Percentiles rank a stretch among this genome's conserved stretches.
These are phyloP conservation scores for Thysanoteuthis rhombus DNA, from an alignment of 2,888 invertebrate species.

Conservation along the genomic window DNA sequence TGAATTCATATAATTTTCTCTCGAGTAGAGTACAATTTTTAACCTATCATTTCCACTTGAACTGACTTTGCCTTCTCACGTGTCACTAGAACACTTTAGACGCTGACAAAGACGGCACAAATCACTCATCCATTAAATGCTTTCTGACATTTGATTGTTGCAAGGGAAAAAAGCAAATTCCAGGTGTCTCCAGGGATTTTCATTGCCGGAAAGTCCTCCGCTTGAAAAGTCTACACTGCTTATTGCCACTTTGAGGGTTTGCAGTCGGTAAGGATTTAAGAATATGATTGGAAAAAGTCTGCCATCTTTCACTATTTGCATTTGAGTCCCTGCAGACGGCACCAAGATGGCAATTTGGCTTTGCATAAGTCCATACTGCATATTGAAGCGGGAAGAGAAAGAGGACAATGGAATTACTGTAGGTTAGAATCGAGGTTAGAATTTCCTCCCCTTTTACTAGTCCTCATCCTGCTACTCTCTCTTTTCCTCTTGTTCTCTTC, in stretches of 20 bases:
- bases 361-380: background rate
- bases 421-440: background rate
- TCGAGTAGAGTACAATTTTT: background rate
- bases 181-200: background rate
- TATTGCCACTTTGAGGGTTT: conserved; percentile 12
- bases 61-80: background rate
- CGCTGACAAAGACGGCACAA: background rate
- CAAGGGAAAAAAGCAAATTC: background rate
- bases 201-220: background rate
- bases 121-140: background rate
- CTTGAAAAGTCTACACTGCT: background rate
- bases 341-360: background rate
- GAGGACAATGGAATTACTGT: background rate
- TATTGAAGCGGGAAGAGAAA: background rate
- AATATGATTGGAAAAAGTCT: background rate
- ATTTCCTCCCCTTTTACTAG: too few relatives aligned
- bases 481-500: too few relatives aligned
- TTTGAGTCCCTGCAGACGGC: background rate
- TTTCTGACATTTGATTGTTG: background rate
- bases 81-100: background rate
- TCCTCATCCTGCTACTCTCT: too few relatives aligned
- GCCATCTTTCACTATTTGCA: background rate
- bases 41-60: background rate
- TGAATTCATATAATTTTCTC: background rate
- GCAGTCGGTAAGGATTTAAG: background rate